Evolutionary conservation across 2,888 invertebrate species (phyloP), one percentile per base, ranked within the genome.

Genomic region (Sturmia bella): DNA sequence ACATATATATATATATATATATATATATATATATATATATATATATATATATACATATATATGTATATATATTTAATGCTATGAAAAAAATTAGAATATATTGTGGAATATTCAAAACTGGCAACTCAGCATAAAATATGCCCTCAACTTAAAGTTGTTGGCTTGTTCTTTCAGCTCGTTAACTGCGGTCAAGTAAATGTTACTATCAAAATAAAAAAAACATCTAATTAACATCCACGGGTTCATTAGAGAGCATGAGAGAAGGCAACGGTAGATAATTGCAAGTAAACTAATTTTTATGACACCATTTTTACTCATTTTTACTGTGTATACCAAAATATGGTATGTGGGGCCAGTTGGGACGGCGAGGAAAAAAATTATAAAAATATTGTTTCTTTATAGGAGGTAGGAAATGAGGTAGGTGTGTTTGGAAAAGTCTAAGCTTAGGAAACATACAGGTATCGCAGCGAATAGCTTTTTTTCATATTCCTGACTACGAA

Each of bases 181-280:
- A 82, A 48, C 74, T 74, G 54, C 70, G 78, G 74, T 82, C 78
- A 82, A 74, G 74, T 74, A 48, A 74, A 69, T 78, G 59, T 52
- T 69, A 43, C 63, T 74, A 39, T 41, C 54, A 68, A 9, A 76
- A 59, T 3, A 59, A 41, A 41, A 64, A 64, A 45, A 43, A 64
- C 15, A 63, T 56, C 54, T 73, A 73, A 74, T 56, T 63, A 56
- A 54, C 64, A 56, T 63, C 27, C 37, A 45, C 7, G 27, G 41
- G 43, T 73, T 63, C 27, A 63, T 52, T 63, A 73, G 32, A 63
- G 52, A 43, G 52, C 48, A 27, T 39, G 15, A 74, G 39, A 39
- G 54, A 54, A 52, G 39, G 39, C 13, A 70, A 17, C n/a, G n/a
- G 15, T 37, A 24, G 37, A n/a, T 45, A 64, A n/a, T 21, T 45